Base-by-base conservation (phyloP, 1,140 invertebrate genomes). In the Hirudo medicinalis region DNA sequence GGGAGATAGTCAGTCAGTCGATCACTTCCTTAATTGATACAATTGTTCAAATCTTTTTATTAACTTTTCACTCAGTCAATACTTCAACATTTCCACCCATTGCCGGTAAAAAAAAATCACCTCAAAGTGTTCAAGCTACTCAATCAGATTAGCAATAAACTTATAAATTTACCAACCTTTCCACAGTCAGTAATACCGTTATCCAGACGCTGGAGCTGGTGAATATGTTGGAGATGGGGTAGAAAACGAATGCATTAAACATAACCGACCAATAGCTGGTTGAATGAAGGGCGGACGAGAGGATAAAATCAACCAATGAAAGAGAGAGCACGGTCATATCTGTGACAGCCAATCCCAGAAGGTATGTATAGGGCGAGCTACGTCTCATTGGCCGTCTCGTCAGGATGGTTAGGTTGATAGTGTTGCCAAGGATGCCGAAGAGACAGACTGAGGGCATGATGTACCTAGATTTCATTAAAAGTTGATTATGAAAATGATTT, bases 311-410 rank as follows among this genome's bases (percentile, higher is more conserved):
- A 9, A 78, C 69, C 70, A 79, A 76, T 19, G 76, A 77, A 25
- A 78, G 74, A 19, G 75, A 29, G 5, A 81, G 72, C 22, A 76
- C 77, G 32, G 72, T 36, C 9, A 80, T 72, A 69, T 80, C 79
- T 1, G 76, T 74, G 15, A 76, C 71, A 9, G 80, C 78, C 53
- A 81, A 76, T 60, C 76, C 77, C 1, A 76, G 77, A 11, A 81
- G 76, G 72, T 79, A 80, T 17, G 77, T 78, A 73, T 80, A 80
- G 2, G 80, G 78, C 3, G 80, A 81, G 67, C 78, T 76, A 13
- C 57, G 22, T 68, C 78, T 79, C 53, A 81, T 74, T 40, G 75
- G 73, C 29, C 73, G 75, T 15, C 77, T 76, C 49, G 78, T 77
- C 13, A 81, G 74, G 54, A 81, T 78, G 40, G 76, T 68, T 29